Evolutionary conservation across 2,113 vertebrate genomes (phyloP).

Genomic region (Scomber colias): DNA sequence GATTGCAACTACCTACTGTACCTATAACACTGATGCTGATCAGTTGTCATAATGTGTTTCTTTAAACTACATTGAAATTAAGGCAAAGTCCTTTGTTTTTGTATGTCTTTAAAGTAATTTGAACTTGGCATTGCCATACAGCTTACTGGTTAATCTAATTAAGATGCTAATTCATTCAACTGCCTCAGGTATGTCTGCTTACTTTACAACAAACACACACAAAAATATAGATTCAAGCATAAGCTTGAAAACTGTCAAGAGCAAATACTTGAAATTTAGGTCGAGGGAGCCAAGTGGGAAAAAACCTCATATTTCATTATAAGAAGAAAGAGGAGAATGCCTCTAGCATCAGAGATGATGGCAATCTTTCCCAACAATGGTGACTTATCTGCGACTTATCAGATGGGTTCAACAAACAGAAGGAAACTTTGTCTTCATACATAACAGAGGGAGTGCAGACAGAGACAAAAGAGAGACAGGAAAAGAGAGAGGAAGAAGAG

Average conservation of each 20-base stretch:
- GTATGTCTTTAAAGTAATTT: slow-evolving; percentile 7
- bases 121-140: neutral
- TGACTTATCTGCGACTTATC: slow-evolving; percentile 74
- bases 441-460: slow-evolving; percentile 39
- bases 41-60: neutral
- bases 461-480: slow-evolving; percentile 13
- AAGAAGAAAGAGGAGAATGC: slow-evolving; percentile 48
- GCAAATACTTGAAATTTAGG: slow-evolving; percentile 64
- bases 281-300: slow-evolving; percentile 57
- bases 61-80: slow-evolving; percentile 1
- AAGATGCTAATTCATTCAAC: slow-evolving; percentile 60
- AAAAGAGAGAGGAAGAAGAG: neutral
- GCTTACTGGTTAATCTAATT: slow-evolving; percentile 42
- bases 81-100: neutral
- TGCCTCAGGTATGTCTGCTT: slow-evolving; percentile 53
- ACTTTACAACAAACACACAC: slow-evolving; percentile 46
- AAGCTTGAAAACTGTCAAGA: slow-evolving; percentile 52
- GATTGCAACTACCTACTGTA: neutral
- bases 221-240: slow-evolving; percentile 34
- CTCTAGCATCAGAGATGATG: slow-evolving; percentile 59
- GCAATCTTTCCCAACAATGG: slow-evolving; percentile 54
- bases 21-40: slow-evolving; percentile 4
- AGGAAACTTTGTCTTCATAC: slow-evolving; percentile 58
- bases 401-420: slow-evolving; percentile 68
- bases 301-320: slow-evolving; percentile 54